These are phyloP conservation scores for Charina bottae DNA, from an alignment of 2,113 vertebrate species.

Conservation along the genomic window DNA sequence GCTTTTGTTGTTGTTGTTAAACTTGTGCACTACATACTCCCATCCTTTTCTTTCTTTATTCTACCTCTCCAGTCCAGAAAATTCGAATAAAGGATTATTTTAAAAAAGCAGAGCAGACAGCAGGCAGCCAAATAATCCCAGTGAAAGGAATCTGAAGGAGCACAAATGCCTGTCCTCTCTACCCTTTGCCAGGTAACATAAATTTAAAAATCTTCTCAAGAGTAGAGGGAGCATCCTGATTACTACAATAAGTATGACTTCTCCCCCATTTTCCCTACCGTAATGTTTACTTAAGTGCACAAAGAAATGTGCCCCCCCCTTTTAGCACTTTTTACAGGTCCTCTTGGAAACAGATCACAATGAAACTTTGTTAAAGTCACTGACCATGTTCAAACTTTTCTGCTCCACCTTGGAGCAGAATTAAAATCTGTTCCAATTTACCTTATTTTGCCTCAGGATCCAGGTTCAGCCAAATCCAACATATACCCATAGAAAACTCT, in stretches of 20 bases:
- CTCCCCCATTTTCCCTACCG: not conserved
- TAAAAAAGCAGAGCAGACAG: no score
- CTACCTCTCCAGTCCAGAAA: no score
- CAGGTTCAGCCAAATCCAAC: not conserved
- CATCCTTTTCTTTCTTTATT: no score
- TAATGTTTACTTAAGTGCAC: not conserved
- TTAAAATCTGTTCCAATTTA: not conserved
- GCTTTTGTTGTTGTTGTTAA: no score
- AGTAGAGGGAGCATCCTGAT: not conserved
- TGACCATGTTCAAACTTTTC: not conserved
- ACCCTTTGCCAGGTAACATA: not conserved
- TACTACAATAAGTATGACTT: not conserved
- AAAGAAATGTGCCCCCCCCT: not conserved
- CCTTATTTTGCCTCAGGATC: not conserved
- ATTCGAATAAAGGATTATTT: no score
- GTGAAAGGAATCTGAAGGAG: no score
- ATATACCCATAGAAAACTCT: not conserved
- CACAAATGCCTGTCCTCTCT: no score
- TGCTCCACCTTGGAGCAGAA: not conserved
- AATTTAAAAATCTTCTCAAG: not conserved
- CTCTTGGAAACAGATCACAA: not conserved
- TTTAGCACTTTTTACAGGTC: not conserved
- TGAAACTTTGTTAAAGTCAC: not conserved
- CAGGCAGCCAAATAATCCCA: no score
- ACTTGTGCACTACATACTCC: no score